A percentile compares a stretch with the other conserved stretches of the same genome.
phyloP scores from a whole-genome alignment of 1,140 invertebrate genomes.

The Manduca sexta region DNA sequence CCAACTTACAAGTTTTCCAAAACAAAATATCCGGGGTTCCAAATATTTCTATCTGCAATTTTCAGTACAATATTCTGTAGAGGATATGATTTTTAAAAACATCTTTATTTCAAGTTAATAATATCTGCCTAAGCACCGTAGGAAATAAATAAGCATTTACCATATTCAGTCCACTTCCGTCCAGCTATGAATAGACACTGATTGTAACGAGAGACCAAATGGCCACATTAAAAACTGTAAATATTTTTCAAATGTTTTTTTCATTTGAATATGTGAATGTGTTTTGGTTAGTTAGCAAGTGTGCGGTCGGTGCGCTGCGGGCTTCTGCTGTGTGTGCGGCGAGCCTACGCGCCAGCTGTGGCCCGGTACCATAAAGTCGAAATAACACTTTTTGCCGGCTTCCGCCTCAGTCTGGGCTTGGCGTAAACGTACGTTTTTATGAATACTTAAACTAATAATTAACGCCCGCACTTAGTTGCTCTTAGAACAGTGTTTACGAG shows the following conservation, averaged over 20 bases:
- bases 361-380: constrained; percentile 22
- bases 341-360: constrained; percentile 33
- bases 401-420: constrained; percentile 29
- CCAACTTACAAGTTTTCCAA: no score
- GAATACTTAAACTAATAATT: constrained; percentile 52
- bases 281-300: background rate
- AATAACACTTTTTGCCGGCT: constrained; percentile 44
- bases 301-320: background rate
- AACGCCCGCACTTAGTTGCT: constrained; percentile 40
- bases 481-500: constrained; percentile 41
- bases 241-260: no score
- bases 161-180: no score
- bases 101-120: background rate
- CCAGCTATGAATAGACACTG: no score
- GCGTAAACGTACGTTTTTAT: constrained; percentile 43
- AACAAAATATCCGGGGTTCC: no score
- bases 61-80: no score
- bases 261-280: no score
- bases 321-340: background rate
- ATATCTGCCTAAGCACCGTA: no score
- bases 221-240: no score
- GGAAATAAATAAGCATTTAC: no score
- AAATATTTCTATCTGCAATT: no score
- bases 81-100: background rate
- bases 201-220: no score